A percentile compares a stretch with the other conserved stretches of the same genome.
Conservation (phyloP, 2,113 vertebrate genomes). For the Melanerpes formicivorus region DNA sequence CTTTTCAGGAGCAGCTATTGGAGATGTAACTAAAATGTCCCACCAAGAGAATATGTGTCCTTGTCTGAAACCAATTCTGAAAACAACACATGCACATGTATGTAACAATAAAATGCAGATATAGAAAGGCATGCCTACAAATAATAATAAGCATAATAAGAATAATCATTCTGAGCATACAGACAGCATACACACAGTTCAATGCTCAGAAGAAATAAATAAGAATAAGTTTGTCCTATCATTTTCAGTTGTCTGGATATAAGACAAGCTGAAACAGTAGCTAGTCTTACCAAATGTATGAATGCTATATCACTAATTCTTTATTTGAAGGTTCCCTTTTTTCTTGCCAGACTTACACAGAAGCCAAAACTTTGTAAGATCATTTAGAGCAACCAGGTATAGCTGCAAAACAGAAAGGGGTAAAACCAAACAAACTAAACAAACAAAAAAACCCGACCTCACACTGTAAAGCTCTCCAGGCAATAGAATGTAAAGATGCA, state of each 20-base stretch:
- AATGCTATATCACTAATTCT: background rate
- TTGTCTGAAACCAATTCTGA: background rate
- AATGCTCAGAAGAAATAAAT: background rate
- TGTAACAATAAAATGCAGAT: background rate
- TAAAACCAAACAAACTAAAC: too few species aligned
- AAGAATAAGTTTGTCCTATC: background rate
- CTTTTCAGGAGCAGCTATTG: background rate
- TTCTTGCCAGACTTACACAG: background rate
- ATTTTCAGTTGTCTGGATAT: background rate
- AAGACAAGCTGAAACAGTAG: background rate
- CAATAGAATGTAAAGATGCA: background rate
- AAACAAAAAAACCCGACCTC: too few species aligned
- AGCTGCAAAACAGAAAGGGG: background rate
- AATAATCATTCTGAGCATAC: background rate
- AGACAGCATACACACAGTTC: background rate
- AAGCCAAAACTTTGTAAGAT: background rate
- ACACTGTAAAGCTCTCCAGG: background rate
- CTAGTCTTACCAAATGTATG: background rate
- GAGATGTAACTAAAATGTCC: background rate
- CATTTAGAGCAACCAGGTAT: background rate
- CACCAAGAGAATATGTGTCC: background rate
- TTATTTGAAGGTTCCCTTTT: background rate
- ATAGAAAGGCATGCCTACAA: background rate
- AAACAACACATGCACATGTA: background rate
- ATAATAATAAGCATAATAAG: background rate